Conservation (phyloP, 37 sponge, comb jelly and placozoan species). For the Chondrosia reniformis region DNA sequence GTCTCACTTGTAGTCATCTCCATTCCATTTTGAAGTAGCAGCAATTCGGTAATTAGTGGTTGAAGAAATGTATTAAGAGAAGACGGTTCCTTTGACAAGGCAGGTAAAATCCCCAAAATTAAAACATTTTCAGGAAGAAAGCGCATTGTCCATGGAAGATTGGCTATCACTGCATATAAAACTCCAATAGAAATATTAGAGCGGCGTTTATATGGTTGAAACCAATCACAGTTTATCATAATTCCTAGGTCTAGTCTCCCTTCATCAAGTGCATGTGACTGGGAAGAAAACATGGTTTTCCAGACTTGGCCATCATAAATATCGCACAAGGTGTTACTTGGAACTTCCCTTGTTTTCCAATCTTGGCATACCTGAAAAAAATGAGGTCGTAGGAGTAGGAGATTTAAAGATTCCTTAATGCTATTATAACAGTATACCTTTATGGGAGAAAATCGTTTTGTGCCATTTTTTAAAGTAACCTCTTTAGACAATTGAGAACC, state of each 20-base stretch:
- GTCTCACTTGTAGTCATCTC: conserved; percentile 1
- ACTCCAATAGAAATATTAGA: conserved; percentile 37
- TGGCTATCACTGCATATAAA: conserved; percentile 36
- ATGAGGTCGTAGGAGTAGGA: conserved; percentile 17
- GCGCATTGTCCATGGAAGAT: conserved; percentile 36
- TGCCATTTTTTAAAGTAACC: conserved; percentile 10
- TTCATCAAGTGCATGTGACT: conserved; percentile 23
- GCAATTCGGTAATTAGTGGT: conserved; percentile 42
- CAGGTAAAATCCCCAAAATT: conserved; percentile 56
- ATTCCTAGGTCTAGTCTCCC: conserved; percentile 24
- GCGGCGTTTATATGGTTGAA: conserved; percentile 41
- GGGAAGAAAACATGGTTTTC: conserved; percentile 17
- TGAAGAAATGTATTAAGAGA: conserved; percentile 41
- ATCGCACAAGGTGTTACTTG: conserved; percentile 16
- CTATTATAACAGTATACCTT: conserved; percentile 38
- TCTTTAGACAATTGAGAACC: conserved; percentile 22
- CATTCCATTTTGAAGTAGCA: conserved; percentile 29
- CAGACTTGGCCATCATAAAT: conserved; percentile 69
- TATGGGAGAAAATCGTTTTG: conserved; percentile 22
- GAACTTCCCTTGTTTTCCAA: conserved; percentile 23
- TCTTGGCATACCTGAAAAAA: conserved; percentile 25
- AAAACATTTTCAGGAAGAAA: conserved; percentile 41
- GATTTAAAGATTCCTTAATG: conserved; percentile 10
- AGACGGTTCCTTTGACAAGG: conserved; percentile 31
- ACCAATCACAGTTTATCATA: conserved; percentile 44